A percentile compares a stretch with the other conserved stretches of the same genome.
phyloP scores from a whole-genome alignment of 2,888 invertebrate species.

The Acleris literana region DNA sequence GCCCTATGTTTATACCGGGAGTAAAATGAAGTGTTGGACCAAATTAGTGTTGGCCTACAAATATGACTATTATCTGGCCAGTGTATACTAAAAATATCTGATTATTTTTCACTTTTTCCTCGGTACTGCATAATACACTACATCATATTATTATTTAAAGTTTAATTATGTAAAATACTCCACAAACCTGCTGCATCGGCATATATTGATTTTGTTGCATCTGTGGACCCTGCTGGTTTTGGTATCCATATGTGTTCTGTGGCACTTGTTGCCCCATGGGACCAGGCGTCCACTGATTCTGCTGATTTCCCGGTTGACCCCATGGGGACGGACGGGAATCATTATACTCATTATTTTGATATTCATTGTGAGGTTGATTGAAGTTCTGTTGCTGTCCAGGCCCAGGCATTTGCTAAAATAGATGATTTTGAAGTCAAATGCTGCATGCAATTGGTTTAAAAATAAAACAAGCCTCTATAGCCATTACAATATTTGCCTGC shows the following conservation, averaged over 20 bases:
- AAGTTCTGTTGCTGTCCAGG: constrained; percentile 43
- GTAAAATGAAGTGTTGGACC: too few relatives aligned
- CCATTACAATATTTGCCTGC: too few relatives aligned
- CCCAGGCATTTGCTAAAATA: constrained; percentile 25
- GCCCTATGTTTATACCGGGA: too few relatives aligned
- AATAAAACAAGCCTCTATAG: background rate
- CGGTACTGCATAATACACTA: too few relatives aligned
- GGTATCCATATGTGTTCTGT: constrained; percentile 45
- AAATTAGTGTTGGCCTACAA: too few relatives aligned
- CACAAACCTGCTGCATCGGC: constrained; percentile 47
- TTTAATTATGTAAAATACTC: background rate
- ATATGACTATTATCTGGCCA: too few relatives aligned
- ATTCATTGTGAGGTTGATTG: constrained; percentile 48
- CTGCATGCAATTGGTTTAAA: background rate
- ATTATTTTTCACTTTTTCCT: too few relatives aligned
- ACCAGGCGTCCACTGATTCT: constrained; percentile 34
- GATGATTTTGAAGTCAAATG: background rate
- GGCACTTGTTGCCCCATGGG: constrained; percentile 39
- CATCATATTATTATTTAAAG: background rate
- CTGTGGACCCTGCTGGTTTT: constrained; percentile 38
- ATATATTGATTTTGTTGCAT: constrained; percentile 39
- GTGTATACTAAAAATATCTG: too few relatives aligned
- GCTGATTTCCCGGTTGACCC: constrained; percentile 40
- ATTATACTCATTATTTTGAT: constrained; percentile 39
- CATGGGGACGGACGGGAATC: constrained; percentile 43